Conservation (phyloP, 2,888 invertebrate genomes). For the Drosophila percnosoma region DNA sequence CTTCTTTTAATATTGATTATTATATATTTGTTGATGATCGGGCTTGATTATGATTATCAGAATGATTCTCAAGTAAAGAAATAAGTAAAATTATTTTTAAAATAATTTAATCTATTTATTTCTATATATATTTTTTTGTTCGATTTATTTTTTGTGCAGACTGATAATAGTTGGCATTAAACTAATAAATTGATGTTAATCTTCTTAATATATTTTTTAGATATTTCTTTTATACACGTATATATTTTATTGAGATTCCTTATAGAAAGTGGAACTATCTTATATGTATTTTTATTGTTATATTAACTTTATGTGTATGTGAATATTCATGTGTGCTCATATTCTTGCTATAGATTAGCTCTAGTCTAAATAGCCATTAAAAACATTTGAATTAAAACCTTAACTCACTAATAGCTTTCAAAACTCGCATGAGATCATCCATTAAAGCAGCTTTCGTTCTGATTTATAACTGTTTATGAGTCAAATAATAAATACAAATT, state of each 20-base stretch:
- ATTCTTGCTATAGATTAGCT: too few relatives aligned
- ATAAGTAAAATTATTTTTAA: background rate
- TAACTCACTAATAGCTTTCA: background rate
- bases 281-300: background rate
- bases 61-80: background rate
- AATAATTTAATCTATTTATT: background rate
- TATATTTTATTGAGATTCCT: background rate
- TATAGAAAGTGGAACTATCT: background rate
- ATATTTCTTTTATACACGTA: too few relatives aligned
- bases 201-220: background rate
- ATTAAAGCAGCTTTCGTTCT: background rate
- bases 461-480: slow-evolving; percentile 1
- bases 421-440: background rate
- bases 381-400: background rate
- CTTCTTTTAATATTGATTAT: slow-evolving; percentile 4
- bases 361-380: too few relatives aligned
- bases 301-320: too few relatives aligned
- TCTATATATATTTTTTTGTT: background rate
- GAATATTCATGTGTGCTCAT: too few relatives aligned
- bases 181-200: background rate
- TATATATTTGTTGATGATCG: background rate
- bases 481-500: background rate
- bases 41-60: background rate
- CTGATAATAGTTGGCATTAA: background rate
- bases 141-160: too few relatives aligned